Evolutionary conservation across 1,140 invertebrate species (phyloP), one percentile per base, ranked within the genome.

Genomic region (Phocides pigmalion): DNA sequence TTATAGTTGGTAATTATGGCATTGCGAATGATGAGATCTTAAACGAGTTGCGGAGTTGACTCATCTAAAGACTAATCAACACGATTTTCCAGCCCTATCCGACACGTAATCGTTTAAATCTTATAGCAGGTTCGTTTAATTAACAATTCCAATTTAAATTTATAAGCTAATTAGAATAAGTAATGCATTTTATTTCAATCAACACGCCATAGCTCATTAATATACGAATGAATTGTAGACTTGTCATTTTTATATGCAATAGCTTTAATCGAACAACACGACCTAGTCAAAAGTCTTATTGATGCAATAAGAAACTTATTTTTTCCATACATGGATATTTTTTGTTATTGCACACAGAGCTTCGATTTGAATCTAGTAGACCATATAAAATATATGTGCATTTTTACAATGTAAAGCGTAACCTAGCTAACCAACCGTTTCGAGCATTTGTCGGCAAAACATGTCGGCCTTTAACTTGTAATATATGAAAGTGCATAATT

Each of bases 341-440:
- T 22, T 15, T 25, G 3, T 28, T 15, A 15, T 14, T 49, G 9
- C 46, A 49, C 25, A 49, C 46, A 49, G 22, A 49, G 20, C 20
- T 12, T 49, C 12, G 25, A 12, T 20, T 47, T 5, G 3, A 49
- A 15, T 49, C 46, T 49, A 49, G 20, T 49, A 49, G 46, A 49
- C 46, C 46, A 25, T 49, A 49, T 9, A 16, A n/a, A 47, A 14
- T 49, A 49, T 49, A 28, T 49, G 22, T 49, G 14, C 46, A 49
- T 49, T 49, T 49, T 28, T 28, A 28, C 22, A 49, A 49, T 3
- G 46, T 14, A 28, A 49, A 49, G 25, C 46, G 28, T 32, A 32
- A 32, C 28, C 28, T 11, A 32, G 9, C 25, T 49, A 49, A 49
- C 46, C 20, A 28, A 28, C 12, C 15, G 46, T 49, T 49, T 49